Evolutionary conservation across 2,888 invertebrate species (phyloP).

Genomic region (Dascillus cervinus): DNA sequence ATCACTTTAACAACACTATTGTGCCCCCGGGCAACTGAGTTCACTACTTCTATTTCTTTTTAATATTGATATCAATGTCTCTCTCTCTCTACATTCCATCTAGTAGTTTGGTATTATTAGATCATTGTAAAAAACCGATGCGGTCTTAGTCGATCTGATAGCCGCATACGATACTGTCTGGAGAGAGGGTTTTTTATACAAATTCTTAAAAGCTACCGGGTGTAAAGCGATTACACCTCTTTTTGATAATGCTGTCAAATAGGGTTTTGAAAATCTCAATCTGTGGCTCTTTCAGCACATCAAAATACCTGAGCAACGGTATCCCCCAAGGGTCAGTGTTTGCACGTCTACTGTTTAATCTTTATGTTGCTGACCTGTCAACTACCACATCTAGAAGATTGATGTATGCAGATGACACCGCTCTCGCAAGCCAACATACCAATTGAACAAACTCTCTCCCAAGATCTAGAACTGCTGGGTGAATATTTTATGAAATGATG

Average conservation of each 20-base stretch:
- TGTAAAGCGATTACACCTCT: not conserved
- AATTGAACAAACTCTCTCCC: constrained; percentile 2
- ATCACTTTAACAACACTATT: no score
- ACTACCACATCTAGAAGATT: constrained; percentile 5
- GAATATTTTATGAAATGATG: constrained; percentile 5
- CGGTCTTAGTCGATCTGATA: no score
- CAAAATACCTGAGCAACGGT: constrained; percentile 5
- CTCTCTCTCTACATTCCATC: no score
- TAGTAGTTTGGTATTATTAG: no score
- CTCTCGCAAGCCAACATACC: constrained; percentile 2
- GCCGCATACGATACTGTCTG: no score
- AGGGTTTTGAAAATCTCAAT: not conserved
- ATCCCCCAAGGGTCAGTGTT: constrained; percentile 8
- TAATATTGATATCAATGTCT: no score
- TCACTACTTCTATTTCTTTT: no score
- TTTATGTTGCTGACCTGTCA: constrained; percentile 5
- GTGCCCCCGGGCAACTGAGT: no score
- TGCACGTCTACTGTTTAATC: constrained; percentile 5
- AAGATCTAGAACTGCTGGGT: constrained; percentile 4
- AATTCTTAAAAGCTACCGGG: constrained; percentile 3
- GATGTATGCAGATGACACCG: constrained; percentile 7
- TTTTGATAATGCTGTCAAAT: constrained; percentile 1
- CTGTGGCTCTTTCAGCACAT: no score
- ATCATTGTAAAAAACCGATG: no score
- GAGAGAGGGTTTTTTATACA: not conserved